These are phyloP conservation scores for Pseudocheirus occidentalis DNA, from an alignment of 2,797 vertebrate species.

Conservation along the genomic window DNA sequence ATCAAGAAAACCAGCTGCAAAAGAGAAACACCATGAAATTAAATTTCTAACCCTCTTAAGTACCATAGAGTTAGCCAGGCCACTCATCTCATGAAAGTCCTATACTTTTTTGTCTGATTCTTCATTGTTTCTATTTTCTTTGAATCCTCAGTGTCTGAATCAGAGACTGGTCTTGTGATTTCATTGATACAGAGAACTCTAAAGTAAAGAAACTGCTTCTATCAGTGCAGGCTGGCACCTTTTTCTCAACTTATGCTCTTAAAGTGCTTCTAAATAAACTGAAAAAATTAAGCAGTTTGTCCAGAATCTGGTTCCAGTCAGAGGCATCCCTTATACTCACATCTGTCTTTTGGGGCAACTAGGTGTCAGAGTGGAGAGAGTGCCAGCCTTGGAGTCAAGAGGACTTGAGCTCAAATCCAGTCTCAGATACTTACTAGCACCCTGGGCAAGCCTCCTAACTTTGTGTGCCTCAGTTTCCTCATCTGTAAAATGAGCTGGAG, in stretches of 20 bases:
- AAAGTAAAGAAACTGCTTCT: background rate
- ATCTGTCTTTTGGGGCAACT: background rate
- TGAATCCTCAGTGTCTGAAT: background rate
- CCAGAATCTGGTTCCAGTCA: background rate
- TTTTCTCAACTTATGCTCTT: background rate
- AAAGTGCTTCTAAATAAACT: background rate
- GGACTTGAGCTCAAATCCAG: background rate
- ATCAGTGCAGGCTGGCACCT: background rate
- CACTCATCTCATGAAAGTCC: no score
- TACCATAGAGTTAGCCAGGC: background rate
- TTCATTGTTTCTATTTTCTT: background rate
- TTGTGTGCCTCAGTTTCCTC: background rate
- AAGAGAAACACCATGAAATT: background rate
- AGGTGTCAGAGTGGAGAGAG: fast-evolving
- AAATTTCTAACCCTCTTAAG: background rate
- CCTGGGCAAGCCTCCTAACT: background rate
- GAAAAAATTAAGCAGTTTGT: background rate
- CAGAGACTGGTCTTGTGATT: background rate
- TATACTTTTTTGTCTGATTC: background rate
- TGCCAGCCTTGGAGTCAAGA: background rate
- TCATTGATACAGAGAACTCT: background rate
- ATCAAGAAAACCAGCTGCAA: background rate
- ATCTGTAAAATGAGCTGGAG: background rate
- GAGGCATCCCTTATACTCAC: background rate
- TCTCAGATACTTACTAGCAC: background rate